Percentiles rank a stretch among this genome's conserved stretches.
phyloP scores from a whole-genome alignment of 2,888 invertebrate species.

The Cheilosia grossa region DNA sequence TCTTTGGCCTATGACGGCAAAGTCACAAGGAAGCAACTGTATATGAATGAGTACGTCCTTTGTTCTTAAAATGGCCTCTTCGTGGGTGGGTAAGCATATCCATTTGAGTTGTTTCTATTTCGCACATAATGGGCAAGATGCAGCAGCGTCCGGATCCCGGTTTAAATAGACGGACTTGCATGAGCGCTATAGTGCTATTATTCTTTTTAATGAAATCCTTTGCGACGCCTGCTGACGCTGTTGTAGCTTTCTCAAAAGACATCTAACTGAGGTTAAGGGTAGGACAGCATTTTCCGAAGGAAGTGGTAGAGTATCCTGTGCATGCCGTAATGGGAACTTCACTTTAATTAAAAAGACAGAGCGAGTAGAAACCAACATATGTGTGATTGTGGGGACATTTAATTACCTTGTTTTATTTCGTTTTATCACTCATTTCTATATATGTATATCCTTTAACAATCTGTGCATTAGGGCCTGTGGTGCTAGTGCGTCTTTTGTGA shows the following conservation, averaged over 20 bases:
- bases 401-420: conserved; percentile 64
- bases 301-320: conserved; percentile 42
- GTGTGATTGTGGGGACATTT: conserved; percentile 62
- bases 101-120: neutral
- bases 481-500: conserved; percentile 37
- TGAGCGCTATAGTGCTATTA: conserved; percentile 58
- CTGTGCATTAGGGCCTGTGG: conserved; percentile 1
- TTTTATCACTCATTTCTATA: conserved; percentile 31
- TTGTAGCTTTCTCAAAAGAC: conserved; percentile 27
- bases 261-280: conserved; percentile 24
- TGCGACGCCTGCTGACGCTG: conserved; percentile 37
- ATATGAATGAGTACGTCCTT: conserved; percentile 46
- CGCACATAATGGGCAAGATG: conserved; percentile 22
- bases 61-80: conserved; percentile 56
- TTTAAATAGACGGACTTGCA: conserved; percentile 48
- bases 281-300: conserved; percentile 26
- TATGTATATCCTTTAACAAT: conserved; percentile 26
- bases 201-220: conserved; percentile 66
- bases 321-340: conserved; percentile 62
- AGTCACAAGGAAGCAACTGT: conserved; percentile 65
- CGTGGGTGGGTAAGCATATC: conserved; percentile 22
- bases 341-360: conserved; percentile 61
- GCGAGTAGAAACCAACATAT: conserved; percentile 28
- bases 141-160: conserved; percentile 38
- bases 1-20: conserved; percentile 55